Conservation (phyloP, 53 echinoderm and acorn worm species). For the Arbacia lixula region DNA sequence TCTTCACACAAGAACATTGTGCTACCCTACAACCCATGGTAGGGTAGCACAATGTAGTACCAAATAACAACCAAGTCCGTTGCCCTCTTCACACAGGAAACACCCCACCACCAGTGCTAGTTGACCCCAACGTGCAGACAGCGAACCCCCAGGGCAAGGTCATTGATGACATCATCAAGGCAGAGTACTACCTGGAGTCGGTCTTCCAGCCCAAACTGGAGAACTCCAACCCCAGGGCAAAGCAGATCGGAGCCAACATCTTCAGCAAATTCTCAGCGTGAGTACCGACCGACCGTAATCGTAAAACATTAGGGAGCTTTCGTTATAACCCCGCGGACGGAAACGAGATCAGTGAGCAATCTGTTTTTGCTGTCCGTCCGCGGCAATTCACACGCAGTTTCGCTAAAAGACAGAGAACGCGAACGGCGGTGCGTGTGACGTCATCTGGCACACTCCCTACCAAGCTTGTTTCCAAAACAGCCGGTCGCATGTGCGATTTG, state of each 20-base stretch:
- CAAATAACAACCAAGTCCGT: not conserved
- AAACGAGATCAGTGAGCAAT: too few species aligned
- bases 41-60: not conserved
- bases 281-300: too few species aligned
- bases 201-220: conserved; percentile 57
- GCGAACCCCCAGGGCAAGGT: conserved; percentile 49
- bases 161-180: conserved; percentile 51
- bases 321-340: too few species aligned
- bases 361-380: too few species aligned
- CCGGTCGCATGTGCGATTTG: too few species aligned
- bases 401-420: too few species aligned
- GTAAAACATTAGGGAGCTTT: too few species aligned
- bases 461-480: too few species aligned
- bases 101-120: conserved; percentile 49
- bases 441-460: too few species aligned
- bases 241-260: conserved; percentile 44
- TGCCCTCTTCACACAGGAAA: conserved; percentile 9
- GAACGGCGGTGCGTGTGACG: too few species aligned
- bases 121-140: conserved; percentile 51
- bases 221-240: conserved; percentile 27
- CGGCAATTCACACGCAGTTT: too few species aligned
- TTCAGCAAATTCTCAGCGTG: conserved; percentile 54
- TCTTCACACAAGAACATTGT: too few species aligned
- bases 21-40: not conserved
- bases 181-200: conserved; percentile 49